Conservation (phyloP, 2,113 vertebrate species). For the Vimba vimba region DNA sequence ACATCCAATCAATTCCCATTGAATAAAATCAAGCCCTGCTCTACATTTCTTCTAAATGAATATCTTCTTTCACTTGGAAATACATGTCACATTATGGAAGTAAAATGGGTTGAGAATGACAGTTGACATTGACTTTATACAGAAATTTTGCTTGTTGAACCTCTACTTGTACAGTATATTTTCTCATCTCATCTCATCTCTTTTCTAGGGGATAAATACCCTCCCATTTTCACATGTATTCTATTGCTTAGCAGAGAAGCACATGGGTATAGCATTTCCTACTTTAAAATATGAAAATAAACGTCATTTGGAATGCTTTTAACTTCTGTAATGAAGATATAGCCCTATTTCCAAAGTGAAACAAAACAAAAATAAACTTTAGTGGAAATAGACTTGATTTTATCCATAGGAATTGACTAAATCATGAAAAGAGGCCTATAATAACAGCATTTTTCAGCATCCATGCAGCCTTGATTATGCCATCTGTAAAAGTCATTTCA, state of each 20-base stretch:
- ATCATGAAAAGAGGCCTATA: not conserved
- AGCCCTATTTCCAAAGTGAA: not conserved
- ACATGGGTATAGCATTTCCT: not conserved
- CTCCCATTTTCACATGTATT: not conserved
- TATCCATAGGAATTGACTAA: not conserved
- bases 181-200: not conserved
- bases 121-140: not conserved
- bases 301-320: not conserved
- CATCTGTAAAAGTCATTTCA: slow-evolving; percentile 4
- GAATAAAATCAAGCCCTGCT: not conserved
- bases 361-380: not conserved
- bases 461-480: not conserved
- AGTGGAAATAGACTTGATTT: not conserved
- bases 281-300: not conserved
- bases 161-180: not conserved
- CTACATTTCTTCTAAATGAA: not conserved
- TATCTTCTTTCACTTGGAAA: not conserved
- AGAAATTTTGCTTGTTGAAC: not conserved
- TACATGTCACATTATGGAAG: not conserved
- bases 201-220: not conserved
- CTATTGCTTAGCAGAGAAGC: not conserved
- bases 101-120: not conserved
- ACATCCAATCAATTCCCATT: too few species aligned
- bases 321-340: not conserved
- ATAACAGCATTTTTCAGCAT: not conserved